Conservation (phyloP, 1,140 invertebrate species). For the Tetramorium alpestre region DNA sequence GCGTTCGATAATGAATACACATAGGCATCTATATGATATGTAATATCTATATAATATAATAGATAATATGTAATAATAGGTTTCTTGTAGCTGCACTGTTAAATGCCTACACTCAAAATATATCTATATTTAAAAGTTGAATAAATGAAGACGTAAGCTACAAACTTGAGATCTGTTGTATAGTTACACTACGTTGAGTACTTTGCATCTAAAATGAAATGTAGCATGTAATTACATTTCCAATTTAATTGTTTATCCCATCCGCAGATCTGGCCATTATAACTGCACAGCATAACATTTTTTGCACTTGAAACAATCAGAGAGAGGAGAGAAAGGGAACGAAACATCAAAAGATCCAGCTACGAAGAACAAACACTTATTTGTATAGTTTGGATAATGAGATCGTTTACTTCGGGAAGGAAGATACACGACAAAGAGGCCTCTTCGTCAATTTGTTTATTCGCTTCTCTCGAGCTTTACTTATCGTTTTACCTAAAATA, state of each 20-base stretch:
- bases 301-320: not conserved
- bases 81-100: too few species aligned
- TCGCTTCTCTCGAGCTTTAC: conserved; percentile 55
- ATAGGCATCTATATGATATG: too few species aligned
- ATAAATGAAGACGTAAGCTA: too few species aligned
- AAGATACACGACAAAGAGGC: not conserved
- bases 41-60: too few species aligned
- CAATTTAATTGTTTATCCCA: not conserved
- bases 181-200: not conserved
- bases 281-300: not conserved
- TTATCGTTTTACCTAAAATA: conserved; percentile 72
- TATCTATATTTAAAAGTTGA: too few species aligned
- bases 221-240: not conserved
- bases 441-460: conserved; percentile 65
- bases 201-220: not conserved
- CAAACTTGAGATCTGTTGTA: not conserved
- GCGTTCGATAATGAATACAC: too few species aligned
- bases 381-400: not conserved
- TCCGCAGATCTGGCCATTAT: not conserved
- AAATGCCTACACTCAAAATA: too few species aligned
- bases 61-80: too few species aligned
- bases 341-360: not conserved
- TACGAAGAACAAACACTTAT: not conserved
- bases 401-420: not conserved
- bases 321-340: not conserved